phyloP scores from a whole-genome alignment of 2,888 invertebrate species.

The Lasioglossum marginatum region DNA sequence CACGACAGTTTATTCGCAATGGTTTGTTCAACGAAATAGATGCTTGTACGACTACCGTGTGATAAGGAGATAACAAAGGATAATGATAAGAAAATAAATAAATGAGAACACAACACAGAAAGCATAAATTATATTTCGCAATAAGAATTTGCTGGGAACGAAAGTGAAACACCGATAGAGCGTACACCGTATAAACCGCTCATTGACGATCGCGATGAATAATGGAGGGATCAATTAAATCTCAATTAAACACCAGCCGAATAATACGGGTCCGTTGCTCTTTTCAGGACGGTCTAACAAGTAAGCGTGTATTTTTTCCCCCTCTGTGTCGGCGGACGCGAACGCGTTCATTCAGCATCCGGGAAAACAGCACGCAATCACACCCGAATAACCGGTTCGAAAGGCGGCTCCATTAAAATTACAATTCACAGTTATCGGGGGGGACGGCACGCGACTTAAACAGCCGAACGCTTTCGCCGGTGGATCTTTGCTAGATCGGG shows the following conservation, averaged over 20 bases:
- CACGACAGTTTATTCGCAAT: background rate
- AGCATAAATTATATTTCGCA: conserved; percentile 71
- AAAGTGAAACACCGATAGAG: conserved; percentile 71
- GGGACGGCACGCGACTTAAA: conserved; percentile 16
- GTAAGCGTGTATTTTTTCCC: conserved; percentile 45
- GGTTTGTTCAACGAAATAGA: background rate
- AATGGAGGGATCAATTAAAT: conserved; percentile 80
- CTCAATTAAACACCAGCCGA: conserved; percentile 77
- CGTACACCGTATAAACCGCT: conserved; percentile 70
- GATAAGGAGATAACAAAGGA: conserved; percentile 49
- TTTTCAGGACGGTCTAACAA: conserved; percentile 65
- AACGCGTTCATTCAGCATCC: conserved; percentile 57
- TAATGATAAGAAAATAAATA: conserved; percentile 57
- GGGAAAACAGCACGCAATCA: conserved; percentile 62
- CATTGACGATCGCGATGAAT: conserved; percentile 79
- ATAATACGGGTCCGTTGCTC: conserved; percentile 74
- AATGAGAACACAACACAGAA: conserved; percentile 69
- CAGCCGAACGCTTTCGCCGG: conserved; percentile 12
- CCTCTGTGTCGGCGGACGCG: conserved; percentile 51
- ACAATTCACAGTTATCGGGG: conserved; percentile 52
- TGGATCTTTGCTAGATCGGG: background rate
- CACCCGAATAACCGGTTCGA: conserved; percentile 47
- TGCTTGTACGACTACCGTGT: conserved; percentile 19
- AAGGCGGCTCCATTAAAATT: conserved; percentile 68
- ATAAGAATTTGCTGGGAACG: conserved; percentile 62